Percentiles rank a stretch among this genome's conserved stretches.
phyloP scores from a whole-genome alignment of 2,113 vertebrate genomes.

The Pitta sordida region DNA sequence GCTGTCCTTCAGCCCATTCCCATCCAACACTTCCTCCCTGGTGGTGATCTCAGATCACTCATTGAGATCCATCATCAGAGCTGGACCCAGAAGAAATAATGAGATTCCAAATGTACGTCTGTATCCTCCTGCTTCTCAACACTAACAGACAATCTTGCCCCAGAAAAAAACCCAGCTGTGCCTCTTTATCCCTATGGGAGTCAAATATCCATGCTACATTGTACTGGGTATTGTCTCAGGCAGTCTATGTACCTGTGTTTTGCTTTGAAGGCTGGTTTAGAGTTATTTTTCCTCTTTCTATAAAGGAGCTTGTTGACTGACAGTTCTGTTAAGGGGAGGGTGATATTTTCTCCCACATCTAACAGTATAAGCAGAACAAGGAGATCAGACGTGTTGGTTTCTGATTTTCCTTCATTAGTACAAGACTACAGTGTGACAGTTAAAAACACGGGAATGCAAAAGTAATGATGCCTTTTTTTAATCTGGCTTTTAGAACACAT shows the following conservation, averaged over 20 bases:
- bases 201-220: background rate
- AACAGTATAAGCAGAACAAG: background rate
- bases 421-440: background rate
- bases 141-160: background rate
- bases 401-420: background rate
- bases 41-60: background rate
- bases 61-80: background rate
- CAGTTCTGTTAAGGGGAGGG: background rate
- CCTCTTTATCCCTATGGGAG: background rate
- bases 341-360: background rate
- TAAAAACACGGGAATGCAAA: background rate
- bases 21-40: accelerated
- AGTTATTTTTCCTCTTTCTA: background rate
- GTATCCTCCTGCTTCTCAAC: background rate
- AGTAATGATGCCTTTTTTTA: background rate
- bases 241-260: background rate
- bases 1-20: background rate
- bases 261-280: background rate
- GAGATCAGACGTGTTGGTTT: background rate
- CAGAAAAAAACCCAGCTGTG: background rate
- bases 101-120: background rate
- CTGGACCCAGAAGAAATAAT: background rate
- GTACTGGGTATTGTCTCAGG: background rate
- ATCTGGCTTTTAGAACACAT: background rate
- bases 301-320: background rate